Evolutionary conservation across 2,797 vertebrate genomes (phyloP).

Genomic region (Chelidonichthys spinosus): DNA sequence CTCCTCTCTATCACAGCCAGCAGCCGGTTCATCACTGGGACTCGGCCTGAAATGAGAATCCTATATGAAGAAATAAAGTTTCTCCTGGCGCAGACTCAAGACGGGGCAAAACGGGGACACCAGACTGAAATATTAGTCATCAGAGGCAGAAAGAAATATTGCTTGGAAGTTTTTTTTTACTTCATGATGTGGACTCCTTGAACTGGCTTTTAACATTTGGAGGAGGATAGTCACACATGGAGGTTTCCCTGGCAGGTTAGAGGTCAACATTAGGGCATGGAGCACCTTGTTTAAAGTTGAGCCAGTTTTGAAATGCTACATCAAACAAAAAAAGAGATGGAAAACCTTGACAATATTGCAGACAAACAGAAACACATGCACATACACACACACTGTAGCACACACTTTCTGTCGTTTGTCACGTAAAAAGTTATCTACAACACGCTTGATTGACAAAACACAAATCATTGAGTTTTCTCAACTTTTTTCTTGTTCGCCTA

Average conservation of each 20-base stretch:
- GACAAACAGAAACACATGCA: no score
- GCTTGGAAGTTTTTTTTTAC: constrained; percentile 12
- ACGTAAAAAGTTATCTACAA: no score
- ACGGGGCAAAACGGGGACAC: constrained; percentile 33
- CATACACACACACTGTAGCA: no score
- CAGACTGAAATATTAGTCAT: constrained; percentile 31
- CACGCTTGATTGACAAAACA: no score
- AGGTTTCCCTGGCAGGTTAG: constrained; percentile 2
- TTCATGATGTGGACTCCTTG: neutral
- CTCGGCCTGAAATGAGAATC: constrained; percentile 31
- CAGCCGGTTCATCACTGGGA: constrained; percentile 20
- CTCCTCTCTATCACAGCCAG: constrained; percentile 35
- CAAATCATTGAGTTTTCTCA: no score
- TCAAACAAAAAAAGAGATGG: neutral
- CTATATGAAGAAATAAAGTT: constrained; percentile 34
- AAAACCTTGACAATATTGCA: neutral
- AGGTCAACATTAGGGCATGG: neutral
- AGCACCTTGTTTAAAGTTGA: neutral
- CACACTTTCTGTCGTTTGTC: no score
- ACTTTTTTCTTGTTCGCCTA: no score
- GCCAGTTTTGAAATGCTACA: neutral
- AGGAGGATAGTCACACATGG: neutral
- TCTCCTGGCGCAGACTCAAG: constrained; percentile 19
- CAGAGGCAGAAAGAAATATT: neutral
- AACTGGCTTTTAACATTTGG: constrained; percentile 11